These are phyloP conservation scores for Cynoglossus semilaevis DNA, from an alignment of 2,113 vertebrate genomes.

Conservation along the genomic window DNA sequence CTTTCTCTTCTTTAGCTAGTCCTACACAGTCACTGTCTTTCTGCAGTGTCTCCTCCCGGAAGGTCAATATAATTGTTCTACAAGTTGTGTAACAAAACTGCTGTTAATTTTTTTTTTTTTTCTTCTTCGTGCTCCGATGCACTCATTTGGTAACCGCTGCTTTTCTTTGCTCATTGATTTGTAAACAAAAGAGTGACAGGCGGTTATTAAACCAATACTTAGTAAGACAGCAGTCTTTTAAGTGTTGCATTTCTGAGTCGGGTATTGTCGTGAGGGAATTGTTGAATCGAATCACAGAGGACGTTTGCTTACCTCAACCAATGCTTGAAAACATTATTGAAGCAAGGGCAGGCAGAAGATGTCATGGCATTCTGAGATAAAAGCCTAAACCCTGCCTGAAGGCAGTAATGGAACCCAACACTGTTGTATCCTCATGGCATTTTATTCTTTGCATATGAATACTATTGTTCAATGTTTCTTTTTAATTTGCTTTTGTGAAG, in stretches of 20 bases:
- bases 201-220: no score
- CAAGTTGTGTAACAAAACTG: not conserved
- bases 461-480: no score
- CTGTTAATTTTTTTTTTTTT: slow-evolving; percentile 5
- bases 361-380: slow-evolving; percentile 64
- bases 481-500: no score
- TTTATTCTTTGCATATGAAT: no score
- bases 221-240: slow-evolving; percentile 29
- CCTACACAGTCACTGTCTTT: no score
- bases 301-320: slow-evolving; percentile 66
- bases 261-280: slow-evolving; percentile 44
- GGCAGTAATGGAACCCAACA: no score
- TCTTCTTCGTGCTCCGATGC: slow-evolving; percentile 18
- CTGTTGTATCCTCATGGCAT: no score
- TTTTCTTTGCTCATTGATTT: slow-evolving; percentile 45
- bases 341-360: slow-evolving; percentile 52
- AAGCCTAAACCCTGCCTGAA: slow-evolving; percentile 54
- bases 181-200: slow-evolving; percentile 34
- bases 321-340: slow-evolving; percentile 43
- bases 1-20: slow-evolving; percentile 1
- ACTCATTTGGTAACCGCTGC: slow-evolving; percentile 31
- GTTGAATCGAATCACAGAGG: slow-evolving; percentile 58
- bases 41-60: no score
- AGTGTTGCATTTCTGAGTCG: slow-evolving; percentile 49
- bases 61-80: slow-evolving; percentile 22